phyloP scores from a whole-genome alignment of 2,113 vertebrate genomes.

The Gymnocephalus cernua region DNA sequence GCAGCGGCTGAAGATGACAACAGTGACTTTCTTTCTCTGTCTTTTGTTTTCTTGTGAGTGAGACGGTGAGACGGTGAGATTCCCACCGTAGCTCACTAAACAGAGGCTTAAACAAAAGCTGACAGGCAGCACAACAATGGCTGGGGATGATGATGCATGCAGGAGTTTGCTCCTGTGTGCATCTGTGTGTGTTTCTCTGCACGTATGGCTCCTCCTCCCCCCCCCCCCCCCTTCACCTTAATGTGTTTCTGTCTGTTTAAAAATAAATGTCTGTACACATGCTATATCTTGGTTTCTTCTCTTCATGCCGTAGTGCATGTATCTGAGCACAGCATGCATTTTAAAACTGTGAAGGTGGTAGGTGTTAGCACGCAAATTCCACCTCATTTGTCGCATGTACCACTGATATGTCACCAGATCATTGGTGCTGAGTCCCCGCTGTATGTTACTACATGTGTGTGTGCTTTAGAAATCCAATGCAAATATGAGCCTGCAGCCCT shows the following conservation, averaged over 20 bases:
- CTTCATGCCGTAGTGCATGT: neutral
- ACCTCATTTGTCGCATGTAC: neutral
- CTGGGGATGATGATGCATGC: conserved; percentile 37
- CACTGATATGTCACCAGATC: neutral
- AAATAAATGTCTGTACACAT: neutral
- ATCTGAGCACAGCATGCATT: neutral
- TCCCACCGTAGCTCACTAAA: conserved; percentile 40
- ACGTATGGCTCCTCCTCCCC: neutral
- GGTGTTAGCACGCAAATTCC: neutral
- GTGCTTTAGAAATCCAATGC: neutral
- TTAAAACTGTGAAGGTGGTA: neutral
- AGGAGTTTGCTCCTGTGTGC: neutral
- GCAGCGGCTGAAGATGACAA: conserved; percentile 58
- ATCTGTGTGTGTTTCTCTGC: conserved; percentile 1
- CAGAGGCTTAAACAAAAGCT: conserved; percentile 42
- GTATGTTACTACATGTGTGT: too few relatives aligned
- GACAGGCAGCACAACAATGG: conserved; percentile 56
- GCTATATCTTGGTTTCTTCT: neutral
- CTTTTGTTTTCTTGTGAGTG: conserved; percentile 39
- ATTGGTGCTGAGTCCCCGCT: neutral
- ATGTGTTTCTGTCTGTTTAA: neutral
- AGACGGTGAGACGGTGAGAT: conserved; percentile 19
- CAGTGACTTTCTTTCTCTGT: conserved; percentile 47
- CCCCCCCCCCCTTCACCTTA: neutral
- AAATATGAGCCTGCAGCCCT: neutral